Base-by-base conservation (phyloP, 1,140 invertebrate genomes). In the Ips nitidus region DNA sequence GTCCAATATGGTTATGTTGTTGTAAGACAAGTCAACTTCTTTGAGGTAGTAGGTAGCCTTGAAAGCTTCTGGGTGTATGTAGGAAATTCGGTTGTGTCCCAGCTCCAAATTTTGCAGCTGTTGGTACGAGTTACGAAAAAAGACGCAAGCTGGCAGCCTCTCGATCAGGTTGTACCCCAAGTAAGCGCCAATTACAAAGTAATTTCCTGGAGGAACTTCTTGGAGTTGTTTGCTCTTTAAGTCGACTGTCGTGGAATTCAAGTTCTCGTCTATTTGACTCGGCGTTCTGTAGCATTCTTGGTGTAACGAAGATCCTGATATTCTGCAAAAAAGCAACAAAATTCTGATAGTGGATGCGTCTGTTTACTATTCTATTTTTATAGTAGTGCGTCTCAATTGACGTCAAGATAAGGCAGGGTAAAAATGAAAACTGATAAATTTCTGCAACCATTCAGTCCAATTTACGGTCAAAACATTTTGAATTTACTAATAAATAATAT, bases 1-100 rank as follows among this genome's bases (percentile, higher is more conserved):
- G n/a, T 86, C 78, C 2, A 91, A 74, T 0, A 74, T 80, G 7
- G 77, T 80, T 4, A 91, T 84, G 1, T 82, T 79, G 75, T 91
- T 91, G 55, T 80, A 76, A 2, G 88, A 88, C 22, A 91, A 75
- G 74, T 91, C 88, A n/a, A 91, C 79, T 66, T 87, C 85, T 37
- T 87, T 85, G 37, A 91, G 77, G 69, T 88, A 86, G 52, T 82
- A 81, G 1, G 91, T 78, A 4, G 85, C 85, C 58, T 80, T 80
- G 76, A 91, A 90, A 0, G 88, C 87, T 36, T 83, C 79, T 4
- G 68, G 43, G 38, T 72, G 68, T 43, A 80, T 62, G 2, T 62
- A 58, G 6, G 55, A 61, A 41, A 80, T 75, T 22, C 55, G 66
- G 58, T 80, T 80, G 40, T 79, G 75, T 5, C 71, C 66, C 5